Percentiles rank a stretch among this genome's conserved stretches.
These are phyloP conservation scores for Artemia sp. DNA, from an alignment of 2,888 invertebrate species.

Conservation along the genomic window DNA sequence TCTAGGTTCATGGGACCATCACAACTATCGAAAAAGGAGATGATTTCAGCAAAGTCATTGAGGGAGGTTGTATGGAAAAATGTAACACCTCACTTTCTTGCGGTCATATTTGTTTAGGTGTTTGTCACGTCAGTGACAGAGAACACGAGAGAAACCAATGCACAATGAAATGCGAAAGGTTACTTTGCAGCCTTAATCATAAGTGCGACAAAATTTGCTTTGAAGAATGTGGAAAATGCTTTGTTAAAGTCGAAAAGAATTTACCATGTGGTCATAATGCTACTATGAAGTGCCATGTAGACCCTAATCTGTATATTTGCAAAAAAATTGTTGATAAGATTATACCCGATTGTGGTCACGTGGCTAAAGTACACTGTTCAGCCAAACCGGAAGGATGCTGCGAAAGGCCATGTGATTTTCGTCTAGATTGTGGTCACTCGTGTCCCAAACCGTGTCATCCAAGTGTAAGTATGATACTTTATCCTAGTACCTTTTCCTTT, in stretches of 20 bases:
- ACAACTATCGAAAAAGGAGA: slow-evolving; percentile 18
- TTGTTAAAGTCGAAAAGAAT: slow-evolving; percentile 24
- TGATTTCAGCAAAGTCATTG: slow-evolving; percentile 27
- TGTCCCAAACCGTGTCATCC: slow-evolving; percentile 20
- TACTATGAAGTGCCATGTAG: slow-evolving; percentile 24
- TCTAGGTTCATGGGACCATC: background rate
- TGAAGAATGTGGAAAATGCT: slow-evolving; percentile 28
- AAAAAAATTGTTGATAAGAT: slow-evolving; percentile 32
- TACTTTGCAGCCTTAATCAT: slow-evolving; percentile 21
- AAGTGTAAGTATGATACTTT: background rate
- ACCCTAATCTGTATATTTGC: slow-evolving; percentile 31
- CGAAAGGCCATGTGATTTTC: slow-evolving; percentile 18
- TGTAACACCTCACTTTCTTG: slow-evolving; percentile 30
- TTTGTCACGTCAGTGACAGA: slow-evolving; percentile 29
- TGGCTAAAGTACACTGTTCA: slow-evolving; percentile 34
- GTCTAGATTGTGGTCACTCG: slow-evolving; percentile 21
- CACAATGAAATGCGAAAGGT: slow-evolving; percentile 22
- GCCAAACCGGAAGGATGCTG: slow-evolving; percentile 24
- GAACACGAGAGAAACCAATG: slow-evolving; percentile 27
- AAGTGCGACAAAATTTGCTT: slow-evolving; percentile 27
- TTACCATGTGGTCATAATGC: slow-evolving; percentile 26
- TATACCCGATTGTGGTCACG: slow-evolving; percentile 38
- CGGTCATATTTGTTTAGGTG: slow-evolving; percentile 31
- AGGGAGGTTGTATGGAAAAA: slow-evolving; percentile 31
- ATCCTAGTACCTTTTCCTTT: no score